Conservation (phyloP, 2,888 invertebrate species). For the Platypus cylindrus region DNA sequence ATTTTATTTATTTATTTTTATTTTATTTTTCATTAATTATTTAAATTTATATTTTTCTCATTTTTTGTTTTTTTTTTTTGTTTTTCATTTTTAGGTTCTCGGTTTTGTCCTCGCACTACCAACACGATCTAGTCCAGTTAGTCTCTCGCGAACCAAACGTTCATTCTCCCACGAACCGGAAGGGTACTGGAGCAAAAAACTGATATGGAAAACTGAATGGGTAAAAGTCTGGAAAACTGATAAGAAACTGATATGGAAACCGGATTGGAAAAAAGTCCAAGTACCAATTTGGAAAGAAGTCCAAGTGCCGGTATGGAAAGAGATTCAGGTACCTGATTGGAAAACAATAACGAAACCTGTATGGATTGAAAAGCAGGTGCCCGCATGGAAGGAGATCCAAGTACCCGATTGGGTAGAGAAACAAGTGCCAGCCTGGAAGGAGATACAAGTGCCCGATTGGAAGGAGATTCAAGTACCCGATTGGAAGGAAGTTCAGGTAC, state of each 20-base stretch:
- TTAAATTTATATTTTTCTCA: too few species aligned
- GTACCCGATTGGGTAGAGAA: conserved; percentile 54
- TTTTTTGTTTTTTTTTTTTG: conserved; percentile 5
- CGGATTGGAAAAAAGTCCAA: conserved; percentile 59
- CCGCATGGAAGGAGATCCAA: conserved; percentile 49
- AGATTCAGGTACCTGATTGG: conserved; percentile 66
- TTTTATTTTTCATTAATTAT: too few species aligned
- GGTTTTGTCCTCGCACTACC: conserved; percentile 43
- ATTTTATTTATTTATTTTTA: too few species aligned
- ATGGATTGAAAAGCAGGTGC: conserved; percentile 70
- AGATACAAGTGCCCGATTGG: conserved; percentile 49
- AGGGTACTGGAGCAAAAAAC: conserved; percentile 71
- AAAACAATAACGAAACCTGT: conserved; percentile 57
- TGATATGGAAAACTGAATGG: conserved; percentile 76
- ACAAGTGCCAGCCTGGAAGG: conserved; percentile 49
- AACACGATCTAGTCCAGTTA: conserved; percentile 30
- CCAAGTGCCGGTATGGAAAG: conserved; percentile 66
- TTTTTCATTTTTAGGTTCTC: conserved; percentile 37
- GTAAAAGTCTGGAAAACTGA: conserved; percentile 62
- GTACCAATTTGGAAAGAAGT: conserved; percentile 54
- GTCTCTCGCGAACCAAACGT: conserved; percentile 42
- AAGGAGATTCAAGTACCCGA: conserved; percentile 50
- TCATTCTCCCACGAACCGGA: conserved; percentile 48
- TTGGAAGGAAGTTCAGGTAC: conserved; percentile 52
- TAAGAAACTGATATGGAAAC: conserved; percentile 60